A percentile compares a stretch with the other conserved stretches of the same genome.
These are phyloP conservation scores for Tetragnatha versicolor DNA, from an alignment of 1,140 invertebrate species.

Conservation along the genomic window DNA sequence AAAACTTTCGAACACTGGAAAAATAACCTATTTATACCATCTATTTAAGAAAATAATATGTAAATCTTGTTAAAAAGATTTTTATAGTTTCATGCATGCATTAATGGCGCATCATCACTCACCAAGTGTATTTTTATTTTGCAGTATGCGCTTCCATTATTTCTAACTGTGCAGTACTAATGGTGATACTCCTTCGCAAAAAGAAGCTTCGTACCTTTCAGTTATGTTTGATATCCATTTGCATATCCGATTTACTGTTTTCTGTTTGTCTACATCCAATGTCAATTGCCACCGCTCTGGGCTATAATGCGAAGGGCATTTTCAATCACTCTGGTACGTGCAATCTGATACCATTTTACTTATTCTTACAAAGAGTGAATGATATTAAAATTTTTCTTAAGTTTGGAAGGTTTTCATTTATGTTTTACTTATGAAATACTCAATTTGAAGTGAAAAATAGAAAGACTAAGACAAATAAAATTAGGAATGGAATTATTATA, in stretches of 20 bases:
- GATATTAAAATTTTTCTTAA: too few species aligned
- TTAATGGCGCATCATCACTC: background rate
- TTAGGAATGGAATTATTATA: too few species aligned
- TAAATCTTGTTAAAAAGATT: background rate
- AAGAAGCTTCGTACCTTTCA: constrained; percentile 31
- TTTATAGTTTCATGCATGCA: background rate
- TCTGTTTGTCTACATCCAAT: constrained; percentile 21
- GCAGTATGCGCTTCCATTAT: background rate
- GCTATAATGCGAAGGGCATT: background rate
- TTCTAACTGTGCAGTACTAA: background rate
- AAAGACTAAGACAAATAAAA: too few species aligned
- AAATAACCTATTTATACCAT: background rate
- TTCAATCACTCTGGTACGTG: constrained; percentile 20
- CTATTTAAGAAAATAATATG: background rate
- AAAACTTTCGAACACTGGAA: too few species aligned
- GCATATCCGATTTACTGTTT: constrained; percentile 24
- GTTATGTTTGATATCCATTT: constrained; percentile 11
- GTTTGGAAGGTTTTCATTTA: too few species aligned
- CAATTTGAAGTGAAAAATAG: too few species aligned
- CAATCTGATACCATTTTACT: too few species aligned
- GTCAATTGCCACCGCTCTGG: constrained; percentile 38
- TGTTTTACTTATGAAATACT: too few species aligned
- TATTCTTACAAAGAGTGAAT: too few species aligned
- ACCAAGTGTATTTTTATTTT: background rate
- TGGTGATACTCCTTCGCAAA: background rate